Conservation (phyloP, 2,888 invertebrate species). For the Frankliniella intonsa region DNA sequence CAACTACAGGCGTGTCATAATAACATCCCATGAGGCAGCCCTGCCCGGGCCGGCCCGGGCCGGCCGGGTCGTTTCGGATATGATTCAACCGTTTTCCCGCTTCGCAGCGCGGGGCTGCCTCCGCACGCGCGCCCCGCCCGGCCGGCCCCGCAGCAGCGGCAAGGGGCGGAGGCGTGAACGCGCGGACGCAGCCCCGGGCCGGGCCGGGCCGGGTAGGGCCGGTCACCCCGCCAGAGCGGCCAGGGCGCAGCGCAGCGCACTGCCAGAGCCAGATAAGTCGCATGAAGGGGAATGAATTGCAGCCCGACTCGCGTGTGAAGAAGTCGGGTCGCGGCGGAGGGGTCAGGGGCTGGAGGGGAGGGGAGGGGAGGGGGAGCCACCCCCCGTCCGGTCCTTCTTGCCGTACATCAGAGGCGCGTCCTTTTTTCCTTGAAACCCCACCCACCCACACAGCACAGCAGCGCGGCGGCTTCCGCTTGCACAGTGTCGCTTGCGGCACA, state of each 20-base stretch:
- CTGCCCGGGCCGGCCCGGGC: background rate
- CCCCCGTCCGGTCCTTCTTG: no score
- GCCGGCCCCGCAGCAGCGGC: background rate
- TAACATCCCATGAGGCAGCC: background rate
- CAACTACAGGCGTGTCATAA: background rate
- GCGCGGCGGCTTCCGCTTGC: no score
- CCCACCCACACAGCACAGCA: no score
- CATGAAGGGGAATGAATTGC: constrained; percentile 4
- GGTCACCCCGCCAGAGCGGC: background rate
- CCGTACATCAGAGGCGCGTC: no score
- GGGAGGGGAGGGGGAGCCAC: background rate
- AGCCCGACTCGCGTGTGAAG: background rate
- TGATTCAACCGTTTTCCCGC: constrained; percentile 18
- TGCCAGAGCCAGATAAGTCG: constrained; percentile 3
- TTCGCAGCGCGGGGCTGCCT: background rate
- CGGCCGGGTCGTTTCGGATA: background rate
- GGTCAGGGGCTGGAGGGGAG: no score
- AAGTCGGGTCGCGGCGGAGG: background rate
- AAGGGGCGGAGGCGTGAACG: background rate
- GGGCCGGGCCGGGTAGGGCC: background rate
- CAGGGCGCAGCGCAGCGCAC: background rate
- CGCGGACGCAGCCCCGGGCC: background rate
- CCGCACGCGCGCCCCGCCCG: background rate
- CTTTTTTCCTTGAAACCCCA: no score
- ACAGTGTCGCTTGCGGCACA: no score